Evolutionary conservation across 1,140 invertebrate species (phyloP).

Genomic region (Oncopodura yosiiana): DNA sequence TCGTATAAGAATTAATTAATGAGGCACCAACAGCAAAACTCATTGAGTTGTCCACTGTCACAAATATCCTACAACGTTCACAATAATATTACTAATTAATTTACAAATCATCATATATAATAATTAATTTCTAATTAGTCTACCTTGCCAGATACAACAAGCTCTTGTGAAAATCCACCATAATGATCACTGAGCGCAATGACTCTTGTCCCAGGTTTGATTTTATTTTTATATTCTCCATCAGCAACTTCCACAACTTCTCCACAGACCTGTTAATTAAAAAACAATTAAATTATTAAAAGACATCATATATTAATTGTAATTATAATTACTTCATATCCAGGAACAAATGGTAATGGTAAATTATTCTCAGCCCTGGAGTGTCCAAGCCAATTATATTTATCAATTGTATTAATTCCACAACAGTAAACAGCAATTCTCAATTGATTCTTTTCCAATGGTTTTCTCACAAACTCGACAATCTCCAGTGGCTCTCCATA

Average conservation of each 20-base stretch:
- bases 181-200: slow-evolving; percentile 43
- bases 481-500: slow-evolving; percentile 43
- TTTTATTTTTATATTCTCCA: slow-evolving; percentile 1
- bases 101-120: slow-evolving; percentile 18
- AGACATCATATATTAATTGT: slow-evolving; percentile 42
- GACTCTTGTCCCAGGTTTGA: slow-evolving; percentile 42
- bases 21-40: slow-evolving; percentile 44
- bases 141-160: slow-evolving; percentile 44
- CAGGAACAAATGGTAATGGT: slow-evolving; percentile 46
- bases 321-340: slow-evolving; percentile 48
- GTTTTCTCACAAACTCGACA: slow-evolving; percentile 38
- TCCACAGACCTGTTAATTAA: slow-evolving; percentile 36
- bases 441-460: slow-evolving; percentile 42
- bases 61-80: slow-evolving; percentile 46
- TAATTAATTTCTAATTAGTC: slow-evolving; percentile 6
- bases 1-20: slow-evolving; percentile 49
- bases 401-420: slow-evolving; percentile 51
- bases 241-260: slow-evolving; percentile 31
- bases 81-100: slow-evolving; percentile 3
- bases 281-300: slow-evolving; percentile 34
- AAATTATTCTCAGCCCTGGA: slow-evolving; percentile 43
- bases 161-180: slow-evolving; percentile 49
- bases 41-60: slow-evolving; percentile 44
- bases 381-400: slow-evolving; percentile 44
- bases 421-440: slow-evolving; percentile 48